Evolutionary conservation across 2,888 invertebrate genomes (phyloP).

Genomic region (Tetranychus piercei): DNA sequence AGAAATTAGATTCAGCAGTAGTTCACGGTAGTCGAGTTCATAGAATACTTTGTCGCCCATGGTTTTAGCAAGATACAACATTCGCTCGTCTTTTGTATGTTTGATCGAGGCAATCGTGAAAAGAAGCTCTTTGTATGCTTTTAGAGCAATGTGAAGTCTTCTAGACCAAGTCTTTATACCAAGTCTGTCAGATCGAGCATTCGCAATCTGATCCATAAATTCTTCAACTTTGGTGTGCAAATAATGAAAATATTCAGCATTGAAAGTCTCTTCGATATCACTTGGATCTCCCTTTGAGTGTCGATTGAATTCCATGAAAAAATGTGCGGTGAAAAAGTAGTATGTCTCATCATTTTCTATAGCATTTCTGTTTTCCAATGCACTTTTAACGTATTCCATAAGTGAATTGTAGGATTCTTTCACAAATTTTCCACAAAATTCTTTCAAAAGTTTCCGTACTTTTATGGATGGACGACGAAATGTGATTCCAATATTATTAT

Average conservation of each 20-base stretch:
- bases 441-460: constrained; percentile 69
- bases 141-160: constrained; percentile 59
- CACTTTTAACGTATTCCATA: constrained; percentile 68
- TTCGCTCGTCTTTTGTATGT: constrained; percentile 46
- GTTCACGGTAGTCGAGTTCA: constrained; percentile 78
- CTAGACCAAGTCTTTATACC: constrained; percentile 59
- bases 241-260: constrained; percentile 74
- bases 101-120: constrained; percentile 65
- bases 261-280: constrained; percentile 80
- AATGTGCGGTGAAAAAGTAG: constrained; percentile 78
- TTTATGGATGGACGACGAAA: constrained; percentile 45
- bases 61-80: constrained; percentile 60
- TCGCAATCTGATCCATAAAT: constrained; percentile 51
- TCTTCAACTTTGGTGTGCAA: constrained; percentile 78
- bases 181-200: constrained; percentile 68
- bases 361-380: constrained; percentile 34
- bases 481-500: constrained; percentile 33
- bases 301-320: constrained; percentile 94
- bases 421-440: constrained; percentile 81
- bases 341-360: constrained; percentile 76
- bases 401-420: constrained; percentile 78
- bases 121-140: constrained; percentile 60
- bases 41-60: constrained; percentile 52
- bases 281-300: constrained; percentile 66
- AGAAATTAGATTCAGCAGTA: constrained; percentile 56